Percentiles rank a stretch among this genome's conserved stretches.
phyloP scores from a whole-genome alignment of 1,140 invertebrate genomes.

The Sycobia sp. region DNA sequence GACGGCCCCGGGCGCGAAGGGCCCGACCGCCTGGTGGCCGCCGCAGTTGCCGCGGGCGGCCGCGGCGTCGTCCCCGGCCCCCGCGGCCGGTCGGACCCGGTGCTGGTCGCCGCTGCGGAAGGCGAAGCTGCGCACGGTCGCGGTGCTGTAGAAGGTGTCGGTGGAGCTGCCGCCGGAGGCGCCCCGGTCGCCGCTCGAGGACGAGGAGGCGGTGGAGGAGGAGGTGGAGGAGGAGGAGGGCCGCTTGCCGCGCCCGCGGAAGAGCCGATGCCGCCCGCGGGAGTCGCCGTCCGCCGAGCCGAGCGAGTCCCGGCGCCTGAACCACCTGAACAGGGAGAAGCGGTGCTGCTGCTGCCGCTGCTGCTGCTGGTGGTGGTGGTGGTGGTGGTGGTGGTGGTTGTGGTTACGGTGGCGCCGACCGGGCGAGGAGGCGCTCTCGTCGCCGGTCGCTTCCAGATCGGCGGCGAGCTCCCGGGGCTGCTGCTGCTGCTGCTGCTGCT shows the following conservation, averaged over 20 bases:
- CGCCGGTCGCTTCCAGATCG: background rate
- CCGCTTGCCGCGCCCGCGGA: conserved; percentile 9
- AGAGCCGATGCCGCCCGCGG: conserved; percentile 7
- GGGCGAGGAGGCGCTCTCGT: background rate
- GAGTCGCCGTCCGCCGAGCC: background rate
- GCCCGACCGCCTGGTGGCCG: conserved; percentile 63
- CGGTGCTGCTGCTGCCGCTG: background rate
- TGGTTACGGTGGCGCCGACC: conserved; percentile 1
- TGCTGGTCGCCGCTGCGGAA: conserved; percentile 63
- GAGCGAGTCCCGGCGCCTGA: conserved; percentile 3
- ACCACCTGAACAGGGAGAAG: conserved; percentile 27
- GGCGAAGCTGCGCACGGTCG: conserved; percentile 74
- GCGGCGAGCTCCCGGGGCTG: background rate
- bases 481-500: too few relatives aligned
- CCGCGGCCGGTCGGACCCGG: too few relatives aligned
- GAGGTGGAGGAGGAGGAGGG: conserved; percentile 62
- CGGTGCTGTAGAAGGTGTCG: conserved; percentile 68
- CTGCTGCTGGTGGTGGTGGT: background rate
- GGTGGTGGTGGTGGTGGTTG: background rate
- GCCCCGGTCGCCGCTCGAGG: too few relatives aligned
- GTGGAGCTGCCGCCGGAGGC: conserved; percentile 60
- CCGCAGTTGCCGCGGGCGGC: conserved; percentile 34
- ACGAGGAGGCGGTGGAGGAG: conserved; percentile 73
- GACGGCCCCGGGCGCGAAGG: conserved; percentile 65
- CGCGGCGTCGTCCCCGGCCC: too few relatives aligned